These are phyloP conservation scores for Iguana delicatissima DNA, from an alignment of 2,797 vertebrate species.

Conservation along the genomic window DNA sequence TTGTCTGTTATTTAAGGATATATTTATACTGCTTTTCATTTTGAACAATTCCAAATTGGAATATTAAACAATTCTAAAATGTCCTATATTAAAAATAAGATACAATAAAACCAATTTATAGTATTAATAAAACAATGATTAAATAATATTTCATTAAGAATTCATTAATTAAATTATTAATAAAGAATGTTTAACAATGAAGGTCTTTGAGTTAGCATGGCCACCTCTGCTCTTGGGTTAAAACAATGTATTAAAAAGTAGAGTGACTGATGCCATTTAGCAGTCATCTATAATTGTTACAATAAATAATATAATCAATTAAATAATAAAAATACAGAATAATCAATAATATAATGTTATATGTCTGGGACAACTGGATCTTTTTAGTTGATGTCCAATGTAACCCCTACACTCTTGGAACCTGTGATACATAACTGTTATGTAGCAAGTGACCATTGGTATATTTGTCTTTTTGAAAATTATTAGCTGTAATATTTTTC, in stretches of 20 bases:
- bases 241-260: no score
- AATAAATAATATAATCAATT: no score
- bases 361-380: background rate
- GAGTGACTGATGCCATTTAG: no score
- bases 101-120: background rate
- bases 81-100: background rate
- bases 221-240: no score
- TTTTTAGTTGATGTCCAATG: background rate
- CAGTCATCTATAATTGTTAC: no score
- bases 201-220: no score
- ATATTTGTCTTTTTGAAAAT: background rate
- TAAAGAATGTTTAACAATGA: no score
- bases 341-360: background rate
- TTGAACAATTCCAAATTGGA: background rate
- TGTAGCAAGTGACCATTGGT: background rate
- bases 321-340: background rate
- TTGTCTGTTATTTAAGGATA: background rate
- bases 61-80: background rate
- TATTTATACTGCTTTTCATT: background rate
- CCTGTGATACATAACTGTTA: background rate
- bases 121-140: background rate
- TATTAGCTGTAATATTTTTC: background rate
- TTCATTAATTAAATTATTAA: background rate
- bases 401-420: background rate
- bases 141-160: background rate